A percentile compares a stretch with the other conserved stretches of the same genome.
phyloP scores from a whole-genome alignment of 2,888 invertebrate species.

The Teleiodes luculella region DNA sequence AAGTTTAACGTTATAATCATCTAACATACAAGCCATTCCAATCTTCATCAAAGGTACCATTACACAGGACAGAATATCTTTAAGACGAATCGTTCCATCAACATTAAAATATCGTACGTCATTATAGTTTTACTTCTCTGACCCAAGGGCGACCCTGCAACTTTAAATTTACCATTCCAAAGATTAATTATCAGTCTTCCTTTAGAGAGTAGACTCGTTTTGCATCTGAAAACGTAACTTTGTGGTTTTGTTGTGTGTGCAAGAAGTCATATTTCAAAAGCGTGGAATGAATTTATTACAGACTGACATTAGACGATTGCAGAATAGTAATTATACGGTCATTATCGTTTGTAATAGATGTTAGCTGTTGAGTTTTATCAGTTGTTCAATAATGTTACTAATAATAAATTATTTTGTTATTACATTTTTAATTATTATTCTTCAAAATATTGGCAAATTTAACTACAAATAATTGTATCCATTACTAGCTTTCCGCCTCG shows the following conservation, averaged over 20 bases:
- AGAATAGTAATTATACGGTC: conserved; percentile 20
- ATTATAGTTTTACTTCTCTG: conserved; percentile 37
- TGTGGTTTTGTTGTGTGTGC: conserved; percentile 17
- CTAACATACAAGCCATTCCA: neutral
- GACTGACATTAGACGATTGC: conserved; percentile 17
- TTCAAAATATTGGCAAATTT: no score
- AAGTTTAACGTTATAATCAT: conserved; percentile 9
- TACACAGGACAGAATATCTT: conserved; percentile 5
- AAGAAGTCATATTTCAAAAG: conserved; percentile 21
- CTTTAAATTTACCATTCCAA: conserved; percentile 5
- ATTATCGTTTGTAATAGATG: conserved; percentile 21
- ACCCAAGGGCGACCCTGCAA: conserved; percentile 22
- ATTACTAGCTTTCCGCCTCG: no score
- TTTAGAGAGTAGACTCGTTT: conserved; percentile 2
- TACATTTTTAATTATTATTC: neutral
- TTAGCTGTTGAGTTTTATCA: conserved; percentile 5
- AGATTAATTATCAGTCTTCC: conserved; percentile 1
- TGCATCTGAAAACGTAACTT: conserved; percentile 12
- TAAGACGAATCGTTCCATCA: conserved; percentile 26
- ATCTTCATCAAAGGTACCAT: conserved; percentile 7
- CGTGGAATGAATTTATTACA: conserved; percentile 18
- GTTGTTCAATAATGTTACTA: neutral
- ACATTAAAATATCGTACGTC: conserved; percentile 36
- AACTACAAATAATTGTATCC: no score
- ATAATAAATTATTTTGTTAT: neutral